Conservation (phyloP, 2,113 vertebrate species). For the Poecilia latipinna region DNA sequence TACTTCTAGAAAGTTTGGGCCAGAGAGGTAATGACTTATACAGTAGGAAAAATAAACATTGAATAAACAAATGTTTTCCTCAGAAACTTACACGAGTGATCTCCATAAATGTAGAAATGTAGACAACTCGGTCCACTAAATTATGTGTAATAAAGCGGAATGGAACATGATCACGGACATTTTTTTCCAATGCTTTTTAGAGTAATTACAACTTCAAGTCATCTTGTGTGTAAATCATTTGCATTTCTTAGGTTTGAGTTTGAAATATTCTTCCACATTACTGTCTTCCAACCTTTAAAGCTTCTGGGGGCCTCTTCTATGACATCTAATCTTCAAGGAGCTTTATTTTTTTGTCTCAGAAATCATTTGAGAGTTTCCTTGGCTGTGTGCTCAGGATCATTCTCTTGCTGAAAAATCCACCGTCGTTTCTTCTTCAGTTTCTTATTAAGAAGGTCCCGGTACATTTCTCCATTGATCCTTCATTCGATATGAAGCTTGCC, state of each 20-base stretch:
- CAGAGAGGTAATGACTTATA: not conserved
- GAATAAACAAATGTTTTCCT: not conserved
- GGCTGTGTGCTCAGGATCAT: not conserved
- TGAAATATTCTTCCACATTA: not conserved
- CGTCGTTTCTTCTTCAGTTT: not conserved
- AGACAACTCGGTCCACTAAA: not conserved
- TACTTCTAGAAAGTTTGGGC: not conserved
- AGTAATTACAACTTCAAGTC: not conserved
- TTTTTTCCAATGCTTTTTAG: not conserved
- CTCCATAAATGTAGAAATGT: not conserved
- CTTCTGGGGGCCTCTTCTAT: not conserved
- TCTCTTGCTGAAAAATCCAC: not conserved
- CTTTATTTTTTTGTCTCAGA: not conserved
- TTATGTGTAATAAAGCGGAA: not conserved
- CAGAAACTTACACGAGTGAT: not conserved
- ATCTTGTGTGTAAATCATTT: not conserved
- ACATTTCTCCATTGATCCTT: not conserved
- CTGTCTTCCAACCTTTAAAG: not conserved
- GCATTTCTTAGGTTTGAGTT: not conserved
- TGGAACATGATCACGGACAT: not conserved
- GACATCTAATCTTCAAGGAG: not conserved
- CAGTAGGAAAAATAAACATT: not conserved
- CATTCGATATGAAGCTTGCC: not conserved
- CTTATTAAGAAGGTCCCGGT: not conserved
- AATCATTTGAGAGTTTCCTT: not conserved